phyloP scores from a whole-genome alignment of 2,113 vertebrate genomes.

The Arothron firmamentum region DNA sequence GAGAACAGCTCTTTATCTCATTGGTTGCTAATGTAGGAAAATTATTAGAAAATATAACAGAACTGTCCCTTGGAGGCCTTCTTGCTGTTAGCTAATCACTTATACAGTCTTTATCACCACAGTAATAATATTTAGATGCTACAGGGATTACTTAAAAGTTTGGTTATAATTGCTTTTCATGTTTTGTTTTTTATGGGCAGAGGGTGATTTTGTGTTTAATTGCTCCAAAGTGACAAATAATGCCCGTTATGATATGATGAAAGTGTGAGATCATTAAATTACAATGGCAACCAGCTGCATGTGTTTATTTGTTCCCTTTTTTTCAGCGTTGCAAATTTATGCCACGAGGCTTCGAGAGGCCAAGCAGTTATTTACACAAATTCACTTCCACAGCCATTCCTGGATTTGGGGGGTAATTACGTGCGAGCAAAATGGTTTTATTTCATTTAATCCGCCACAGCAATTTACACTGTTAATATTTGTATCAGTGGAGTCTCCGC shows the following conservation, averaged over 20 bases:
- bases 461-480: slow-evolving; percentile 76
- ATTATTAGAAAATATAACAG: slow-evolving; percentile 70
- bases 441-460: slow-evolving; percentile 73
- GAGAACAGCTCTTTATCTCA: slow-evolving; percentile 67
- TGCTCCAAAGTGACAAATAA: slow-evolving; percentile 79
- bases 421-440: slow-evolving; percentile 74
- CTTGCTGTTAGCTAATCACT: slow-evolving; percentile 66
- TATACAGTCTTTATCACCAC: slow-evolving; percentile 70
- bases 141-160: slow-evolving; percentile 77
- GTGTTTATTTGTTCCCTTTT: slow-evolving; percentile 62
- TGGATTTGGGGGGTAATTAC: slow-evolving; percentile 72
- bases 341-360: slow-evolving; percentile 69
- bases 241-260: slow-evolving; percentile 76
- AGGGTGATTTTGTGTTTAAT: slow-evolving; percentile 77
- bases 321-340: slow-evolving; percentile 61
- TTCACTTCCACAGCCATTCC: slow-evolving; percentile 73
- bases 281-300: slow-evolving; percentile 59
- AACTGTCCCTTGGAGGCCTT: slow-evolving; percentile 70
- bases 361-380: slow-evolving; percentile 76
- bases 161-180: slow-evolving; percentile 75
- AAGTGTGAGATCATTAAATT: slow-evolving; percentile 80
- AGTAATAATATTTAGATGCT: slow-evolving; percentile 76
- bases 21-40: slow-evolving; percentile 67
- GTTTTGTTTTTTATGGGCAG: slow-evolving; percentile 68
- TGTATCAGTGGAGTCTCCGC: slow-evolving; percentile 62